Evolutionary conservation across 2,113 vertebrate genomes (phyloP).

Genomic region (Gasterosteus aculeatus): DNA sequence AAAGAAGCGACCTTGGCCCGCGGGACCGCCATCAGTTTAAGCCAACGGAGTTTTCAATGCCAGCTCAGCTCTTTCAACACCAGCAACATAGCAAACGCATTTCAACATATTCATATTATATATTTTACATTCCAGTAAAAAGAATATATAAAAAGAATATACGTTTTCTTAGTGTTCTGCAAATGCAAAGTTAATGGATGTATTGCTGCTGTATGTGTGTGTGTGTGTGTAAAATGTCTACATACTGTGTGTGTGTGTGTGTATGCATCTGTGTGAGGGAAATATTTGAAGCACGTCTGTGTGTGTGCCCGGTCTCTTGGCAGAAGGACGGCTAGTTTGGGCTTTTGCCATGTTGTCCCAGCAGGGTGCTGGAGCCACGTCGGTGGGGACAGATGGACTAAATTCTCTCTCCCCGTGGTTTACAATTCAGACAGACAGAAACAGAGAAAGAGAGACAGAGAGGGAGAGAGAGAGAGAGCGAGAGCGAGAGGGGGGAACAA

Average conservation of each 20-base stretch:
- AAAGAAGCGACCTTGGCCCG: constrained; percentile 23
- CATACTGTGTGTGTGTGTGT: constrained; percentile 3
- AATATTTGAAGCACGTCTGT: constrained; percentile 32
- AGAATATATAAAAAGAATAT: neutral
- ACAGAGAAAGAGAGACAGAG: constrained; percentile 65
- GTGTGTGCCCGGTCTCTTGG: constrained; percentile 57
- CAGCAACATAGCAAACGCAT: constrained; percentile 22
- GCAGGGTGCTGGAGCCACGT: constrained; percentile 62
- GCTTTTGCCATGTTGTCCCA: constrained; percentile 71
- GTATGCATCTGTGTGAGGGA: constrained; percentile 15
- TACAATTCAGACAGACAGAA: constrained; percentile 64
- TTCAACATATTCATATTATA: neutral
- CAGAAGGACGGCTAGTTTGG: constrained; percentile 63
- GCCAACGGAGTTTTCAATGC: constrained; percentile 5
- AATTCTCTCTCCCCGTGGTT: constrained; percentile 67
- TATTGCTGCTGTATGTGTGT: constrained; percentile 1
- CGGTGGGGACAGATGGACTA: constrained; percentile 77
- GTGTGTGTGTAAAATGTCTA: constrained; percentile 9
- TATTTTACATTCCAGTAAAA: constrained; percentile 13
- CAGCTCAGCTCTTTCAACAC: constrained; percentile 28
- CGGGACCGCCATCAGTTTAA: neutral
- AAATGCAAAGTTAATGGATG: constrained; percentile 5
- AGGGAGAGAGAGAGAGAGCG: constrained; percentile 61
- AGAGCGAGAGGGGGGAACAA: constrained; percentile 41
- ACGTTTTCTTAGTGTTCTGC: constrained; percentile 7